A percentile compares a stretch with the other conserved stretches of the same genome.
These are phyloP conservation scores for Tarsius wallacei DNA, from an alignment of 2,797 vertebrate species.

Conservation along the genomic window DNA sequence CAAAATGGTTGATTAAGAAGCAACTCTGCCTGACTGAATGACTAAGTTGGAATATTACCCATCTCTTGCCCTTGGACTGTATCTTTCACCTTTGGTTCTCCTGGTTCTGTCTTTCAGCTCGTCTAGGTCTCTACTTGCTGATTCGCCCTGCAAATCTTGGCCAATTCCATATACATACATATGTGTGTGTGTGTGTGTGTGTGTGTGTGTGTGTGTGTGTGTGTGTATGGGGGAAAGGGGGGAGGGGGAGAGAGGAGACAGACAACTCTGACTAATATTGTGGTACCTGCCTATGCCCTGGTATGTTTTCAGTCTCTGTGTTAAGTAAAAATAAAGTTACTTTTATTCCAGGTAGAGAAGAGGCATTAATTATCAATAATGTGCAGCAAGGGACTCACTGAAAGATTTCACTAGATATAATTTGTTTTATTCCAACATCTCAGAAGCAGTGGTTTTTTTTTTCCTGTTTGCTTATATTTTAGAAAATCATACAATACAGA, in stretches of 20 bases:
- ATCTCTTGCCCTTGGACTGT: not conserved
- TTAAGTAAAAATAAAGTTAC: constrained; percentile 34
- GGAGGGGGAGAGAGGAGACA: too few species aligned
- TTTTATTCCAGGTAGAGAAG: constrained; percentile 32
- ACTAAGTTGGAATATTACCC: too few species aligned
- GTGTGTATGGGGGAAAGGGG: too few species aligned
- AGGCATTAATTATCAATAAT: constrained; percentile 42
- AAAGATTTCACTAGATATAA: constrained; percentile 22
- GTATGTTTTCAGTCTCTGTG: not conserved
- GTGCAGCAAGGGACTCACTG: not conserved
- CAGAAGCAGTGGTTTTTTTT: not conserved
- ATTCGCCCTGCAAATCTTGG: not conserved
- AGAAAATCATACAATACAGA: not conserved
- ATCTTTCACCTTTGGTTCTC: not conserved
- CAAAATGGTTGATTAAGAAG: not conserved
- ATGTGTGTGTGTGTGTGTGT: too few species aligned
- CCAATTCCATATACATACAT: not conserved
- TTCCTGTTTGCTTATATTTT: not conserved
- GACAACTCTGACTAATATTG: not conserved
- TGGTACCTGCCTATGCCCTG: not conserved
- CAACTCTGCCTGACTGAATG: not conserved
- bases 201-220: too few species aligned
- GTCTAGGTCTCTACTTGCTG: not conserved
- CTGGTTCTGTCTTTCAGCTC: not conserved
- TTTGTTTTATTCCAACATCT: constrained; percentile 37